Evolutionary conservation across 2,888 invertebrate species (phyloP).

Genomic region (Lasioglossum leucozonium): DNA sequence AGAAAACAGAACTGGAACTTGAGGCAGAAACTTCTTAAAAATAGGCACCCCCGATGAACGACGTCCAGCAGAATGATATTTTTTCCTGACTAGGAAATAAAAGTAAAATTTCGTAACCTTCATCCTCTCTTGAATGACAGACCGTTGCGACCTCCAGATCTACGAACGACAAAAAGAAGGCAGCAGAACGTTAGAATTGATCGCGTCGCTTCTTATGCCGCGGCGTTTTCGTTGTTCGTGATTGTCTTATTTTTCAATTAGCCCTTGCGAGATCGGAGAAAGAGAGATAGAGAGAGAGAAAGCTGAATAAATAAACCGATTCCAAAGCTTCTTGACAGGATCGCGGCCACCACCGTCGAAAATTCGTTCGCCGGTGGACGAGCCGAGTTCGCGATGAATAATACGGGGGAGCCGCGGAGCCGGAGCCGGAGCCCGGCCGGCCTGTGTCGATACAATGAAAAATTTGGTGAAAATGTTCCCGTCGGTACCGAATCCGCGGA

Average conservation of each 20-base stretch:
- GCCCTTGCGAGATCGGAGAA: neutral
- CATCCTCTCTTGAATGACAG: neutral
- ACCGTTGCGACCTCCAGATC: neutral
- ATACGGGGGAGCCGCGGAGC: neutral
- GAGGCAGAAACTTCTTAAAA: too few relatives aligned
- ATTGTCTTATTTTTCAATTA: neutral
- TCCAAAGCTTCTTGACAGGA: neutral
- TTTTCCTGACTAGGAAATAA: neutral
- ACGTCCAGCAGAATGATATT: neutral
- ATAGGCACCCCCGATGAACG: too few relatives aligned
- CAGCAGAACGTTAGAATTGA: neutral
- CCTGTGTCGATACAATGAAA: conserved; percentile 7
- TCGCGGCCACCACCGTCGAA: neutral
- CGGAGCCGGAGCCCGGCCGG: neutral
- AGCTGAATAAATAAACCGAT: neutral
- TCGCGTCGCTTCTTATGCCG: neutral
- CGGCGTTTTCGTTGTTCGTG: neutral
- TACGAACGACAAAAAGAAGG: neutral
- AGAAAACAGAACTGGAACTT: too few relatives aligned
- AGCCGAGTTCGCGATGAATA: neutral
- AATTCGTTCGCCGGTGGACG: neutral
- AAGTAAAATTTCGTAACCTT: conserved; percentile 4
- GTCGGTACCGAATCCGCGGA: conserved; percentile 1
- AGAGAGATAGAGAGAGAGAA: too few relatives aligned
- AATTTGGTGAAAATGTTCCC: conserved; percentile 13